Evolutionary conservation across 1,140 invertebrate species (phyloP), one percentile per base, ranked within the genome.

Genomic region (Panulirus ornatus): DNA sequence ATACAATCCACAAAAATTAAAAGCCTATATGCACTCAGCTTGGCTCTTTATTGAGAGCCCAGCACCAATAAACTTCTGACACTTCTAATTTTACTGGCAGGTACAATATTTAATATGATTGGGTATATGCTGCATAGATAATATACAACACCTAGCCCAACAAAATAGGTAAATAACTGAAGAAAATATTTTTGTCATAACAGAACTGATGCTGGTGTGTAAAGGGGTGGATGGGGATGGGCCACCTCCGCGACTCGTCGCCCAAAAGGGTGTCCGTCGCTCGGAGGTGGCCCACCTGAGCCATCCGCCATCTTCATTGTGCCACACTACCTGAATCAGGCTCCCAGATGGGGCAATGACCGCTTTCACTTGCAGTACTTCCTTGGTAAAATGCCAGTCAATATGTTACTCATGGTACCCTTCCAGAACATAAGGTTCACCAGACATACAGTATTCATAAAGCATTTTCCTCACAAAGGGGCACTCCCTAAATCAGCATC

Each of bases 211-310:
- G 75, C 38, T 44, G 75, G 58, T 42, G 42, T 34, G 42, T 42
- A 27, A 42, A 44, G 87, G 66, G 19, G 19, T n/a, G 47, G 76
- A 63, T 73, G 44, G 78, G 84, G 71, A 54, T 36, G 70, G 73
- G 84, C 51, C 73, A 51, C 51, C 51, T 82, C 87, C 87, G 87
- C 87, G 87, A 89, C 78, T 89, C 87, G 79, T 89, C 87, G 87
- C 87, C 87, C 78, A 63, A 42, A 14, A 1, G 78, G 87, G 87
- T 89, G 87, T 89, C 87, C 87, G 54, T 89, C 87, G 87, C 87
- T 89, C 87, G 87, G 87, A 63, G 73, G 73, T 34, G 47, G 40
- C 38, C 73, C n/a, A 27, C 47, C 44, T 36, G 36, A 16, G 14
- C 44, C 70, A 70, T 47, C 47, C 8, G 47, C 51, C 51, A 40